Evolutionary conservation across 2,113 vertebrate genomes (phyloP), one percentile per base, ranked within the genome.

Genomic region (Talpa occidentalis): DNA sequence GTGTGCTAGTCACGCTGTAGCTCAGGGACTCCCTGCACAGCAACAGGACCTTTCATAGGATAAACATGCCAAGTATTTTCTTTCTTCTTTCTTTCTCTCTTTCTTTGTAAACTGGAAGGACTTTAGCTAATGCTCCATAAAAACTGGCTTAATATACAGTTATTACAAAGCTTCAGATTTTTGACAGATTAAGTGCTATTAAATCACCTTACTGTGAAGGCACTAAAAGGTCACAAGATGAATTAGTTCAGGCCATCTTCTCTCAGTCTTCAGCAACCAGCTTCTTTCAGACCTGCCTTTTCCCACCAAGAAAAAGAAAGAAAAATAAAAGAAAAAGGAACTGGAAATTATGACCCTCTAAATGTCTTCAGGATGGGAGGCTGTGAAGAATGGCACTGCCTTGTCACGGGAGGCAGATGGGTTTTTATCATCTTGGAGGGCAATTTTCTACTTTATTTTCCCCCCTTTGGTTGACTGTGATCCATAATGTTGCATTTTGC

Each of bases 131-230:
- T 98, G 98, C 97, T 95, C 97, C 97, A 97, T 98, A 98, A 98
- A 98, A 98, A 98, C 84, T 70, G 88, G 91, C 96, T 98, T 98
- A 98, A 98, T 98, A 98, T 98, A 98, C 98, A 98, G 98, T 98
- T 98, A 98, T 98, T 98, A 98, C 96, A 98, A 98, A 98, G 97
- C 98, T 98, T 98, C 98, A 98, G 96, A 98, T 98, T 98, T 98
- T 97, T 98, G 98, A 98, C 98, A 98, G 98, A 98, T 98, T 98
- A 99, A 98, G 98, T 99, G 98, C 98, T 98, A 98, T 98, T 98
- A 98, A 98, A 98, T 98, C 98, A 98, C 97, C 98, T 98, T 98
- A 85, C 97, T 98, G 97, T 98, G 98, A 98, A 98, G 97, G 98
- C 97, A 94, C 97, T 97, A 97, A 98, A 98, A 98, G 98, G 98